These are phyloP conservation scores for Chaetophractus vellerosus DNA, from an alignment of 2,797 vertebrate genomes.

Conservation along the genomic window DNA sequence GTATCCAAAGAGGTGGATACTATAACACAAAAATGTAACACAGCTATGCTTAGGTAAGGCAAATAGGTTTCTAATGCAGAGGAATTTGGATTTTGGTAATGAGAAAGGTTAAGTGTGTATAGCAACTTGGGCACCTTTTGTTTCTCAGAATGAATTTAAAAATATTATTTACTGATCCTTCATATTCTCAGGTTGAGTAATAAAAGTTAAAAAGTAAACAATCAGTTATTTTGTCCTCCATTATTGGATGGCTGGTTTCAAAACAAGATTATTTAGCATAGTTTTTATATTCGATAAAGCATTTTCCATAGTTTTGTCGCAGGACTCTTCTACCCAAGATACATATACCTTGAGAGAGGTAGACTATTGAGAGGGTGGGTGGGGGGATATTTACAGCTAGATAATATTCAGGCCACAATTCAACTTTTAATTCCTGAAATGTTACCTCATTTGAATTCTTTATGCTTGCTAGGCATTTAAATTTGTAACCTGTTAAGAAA, in stretches of 20 bases:
- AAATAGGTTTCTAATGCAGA: background rate
- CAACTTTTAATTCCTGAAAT: background rate
- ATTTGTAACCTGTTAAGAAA: constrained; percentile 29
- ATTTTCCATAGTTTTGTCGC: background rate
- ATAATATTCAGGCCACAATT: background rate
- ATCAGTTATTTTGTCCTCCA: background rate
- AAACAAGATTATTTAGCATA: background rate
- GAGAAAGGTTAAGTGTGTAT: background rate
- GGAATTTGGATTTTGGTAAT: constrained; percentile 3
- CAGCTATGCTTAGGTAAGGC: background rate
- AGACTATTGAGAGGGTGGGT: background rate
- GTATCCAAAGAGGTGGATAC: background rate
- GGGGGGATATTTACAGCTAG: background rate
- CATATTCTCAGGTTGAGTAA: constrained; percentile 7
- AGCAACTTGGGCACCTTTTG: background rate
- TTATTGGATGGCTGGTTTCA: background rate
- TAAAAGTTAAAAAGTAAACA: background rate
- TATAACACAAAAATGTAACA: background rate
- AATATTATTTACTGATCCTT: background rate
- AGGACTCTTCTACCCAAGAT: background rate
- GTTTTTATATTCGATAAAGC: background rate
- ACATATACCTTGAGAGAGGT: background rate
- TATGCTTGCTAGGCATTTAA: background rate
- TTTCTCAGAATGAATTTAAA: constrained; percentile 38
- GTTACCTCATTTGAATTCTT: background rate